Base-by-base conservation (phyloP, 2,888 invertebrate species). In the Cenopis cana region DNA sequence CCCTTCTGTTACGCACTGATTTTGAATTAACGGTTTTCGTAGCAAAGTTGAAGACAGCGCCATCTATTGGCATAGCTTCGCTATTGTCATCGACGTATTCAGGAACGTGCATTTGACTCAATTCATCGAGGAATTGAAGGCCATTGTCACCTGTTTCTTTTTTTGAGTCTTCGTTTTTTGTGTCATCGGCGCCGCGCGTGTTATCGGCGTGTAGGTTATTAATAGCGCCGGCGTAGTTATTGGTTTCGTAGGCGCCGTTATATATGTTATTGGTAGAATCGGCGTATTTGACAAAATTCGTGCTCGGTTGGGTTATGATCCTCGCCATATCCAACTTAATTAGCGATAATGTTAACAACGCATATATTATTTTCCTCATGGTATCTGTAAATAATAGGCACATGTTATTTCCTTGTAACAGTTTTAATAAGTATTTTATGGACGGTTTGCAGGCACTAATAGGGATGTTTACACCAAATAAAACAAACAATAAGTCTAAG, bases 341-440 rank as follows among this genome's bases (percentile, higher is more conserved):
- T 5, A 52, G 2, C 52, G 54, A 38, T 38, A 54, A 54, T 12
- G 12, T 18, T 33, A 38, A 38, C n/a, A 64, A 6, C 24, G 18
- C 12, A 14, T 11, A 14, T 64, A 20, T 54, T 54, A 54, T 64
- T 64, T 64, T 64, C 64, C 64, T 64, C 64, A 64, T 64, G 52
- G n/a, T 64, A 64, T 54, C 64, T 64, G 64, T 10, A 64, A 64
- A 52, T 33, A 64, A 52, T n/a, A 36, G 18, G 18, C 11, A 36
- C 0, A n/a, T 38, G 1, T 64, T 64, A 64, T 54, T 54, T 62
- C 52, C 62, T 52, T 55, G 11, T 50, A 33, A 33, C 24, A 24
- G 24, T 24, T n/a, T n/a, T n/a, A n/a, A 24, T 24, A 24, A 4
- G 24, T 24, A 24, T 24, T 24, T 24, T 24, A 24, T 24, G 24